phyloP scores from a whole-genome alignment of 2,113 vertebrate species.

The Scopus umbretta region DNA sequence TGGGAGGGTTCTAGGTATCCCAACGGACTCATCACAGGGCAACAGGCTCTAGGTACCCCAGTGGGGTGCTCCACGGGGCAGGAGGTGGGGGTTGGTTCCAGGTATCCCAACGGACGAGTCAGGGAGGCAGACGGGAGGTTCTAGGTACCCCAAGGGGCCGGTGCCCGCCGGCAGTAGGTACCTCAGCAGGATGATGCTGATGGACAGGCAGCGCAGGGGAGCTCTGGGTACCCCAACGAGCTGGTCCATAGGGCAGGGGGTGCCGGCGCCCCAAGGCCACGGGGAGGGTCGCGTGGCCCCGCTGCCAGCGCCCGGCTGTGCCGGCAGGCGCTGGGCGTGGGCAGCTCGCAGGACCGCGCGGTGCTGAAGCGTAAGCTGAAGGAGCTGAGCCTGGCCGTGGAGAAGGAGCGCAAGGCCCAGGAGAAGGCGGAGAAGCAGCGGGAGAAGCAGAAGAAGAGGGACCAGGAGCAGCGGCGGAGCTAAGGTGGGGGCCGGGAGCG shows the following conservation, averaged over 20 bases:
- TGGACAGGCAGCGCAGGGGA: not conserved
- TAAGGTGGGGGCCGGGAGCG: not conserved
- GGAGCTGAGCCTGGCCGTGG: conserved; percentile 76
- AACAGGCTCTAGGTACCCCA: not conserved
- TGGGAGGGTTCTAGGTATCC: not conserved
- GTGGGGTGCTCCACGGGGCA: not conserved
- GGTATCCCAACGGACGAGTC: not conserved
- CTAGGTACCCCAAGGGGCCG: not conserved
- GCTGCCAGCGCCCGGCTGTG: not conserved
- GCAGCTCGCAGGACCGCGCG: conserved; percentile 80
- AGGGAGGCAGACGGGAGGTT: not conserved
- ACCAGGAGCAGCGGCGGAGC: conserved; percentile 69
- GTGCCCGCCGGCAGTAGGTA: not conserved
- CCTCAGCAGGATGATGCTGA: not conserved
- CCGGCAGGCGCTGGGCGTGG: conserved; percentile 80
- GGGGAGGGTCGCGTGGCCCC: fast-evolving
- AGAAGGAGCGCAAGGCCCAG: conserved; percentile 84
- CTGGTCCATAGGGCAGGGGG: not conserved
- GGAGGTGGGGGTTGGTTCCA: not conserved
- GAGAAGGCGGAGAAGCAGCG: conserved; percentile 84
- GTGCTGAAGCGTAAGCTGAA: conserved; percentile 83
- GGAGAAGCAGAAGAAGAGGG: conserved; percentile 80
- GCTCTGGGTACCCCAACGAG: not conserved
- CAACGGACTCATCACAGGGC: not conserved
- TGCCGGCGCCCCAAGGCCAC: fast-evolving